Base-by-base conservation (phyloP, 2,113 vertebrate genomes). In the Microcebus griseorufus region DNA sequence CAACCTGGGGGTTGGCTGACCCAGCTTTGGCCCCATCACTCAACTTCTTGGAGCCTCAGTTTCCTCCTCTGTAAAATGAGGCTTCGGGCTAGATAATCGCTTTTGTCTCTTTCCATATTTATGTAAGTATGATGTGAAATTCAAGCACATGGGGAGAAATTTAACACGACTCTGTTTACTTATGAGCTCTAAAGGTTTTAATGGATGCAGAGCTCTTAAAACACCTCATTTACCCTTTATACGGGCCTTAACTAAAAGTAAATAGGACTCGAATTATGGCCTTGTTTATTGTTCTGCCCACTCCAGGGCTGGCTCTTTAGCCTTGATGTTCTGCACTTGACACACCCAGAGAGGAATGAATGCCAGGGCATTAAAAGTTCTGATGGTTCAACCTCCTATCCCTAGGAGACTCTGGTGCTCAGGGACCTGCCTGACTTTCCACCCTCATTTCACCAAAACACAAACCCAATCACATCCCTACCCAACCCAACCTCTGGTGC, bases 191-290 rank as follows among this genome's bases (percentile, higher is more conserved):
- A 23, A 88, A 79, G 42, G 27, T 88, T 86, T 94, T 79, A 75
- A 83, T 39, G 86, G 93, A 94, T 96, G 80, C 22, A 72, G 76
- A 90, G 70, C 60, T 93, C 91, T 88, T 91, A 39, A 82, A 93
- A 91, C 53, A 85, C 58, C 29, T 90, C 51, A 9, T 0, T 82
- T 91, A 96, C 78, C 34, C 39, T 92, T 42, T 78, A 88, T 55
- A 76, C 34, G 76, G 80, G 78, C 39, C 88, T 88, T 48, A 37
- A 84, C 37, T 90, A 75, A 90, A 83, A 27, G 62, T 94, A 90
- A 97, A 96, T 90, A 95, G 73, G 65, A 72, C 69, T 12, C 22
- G 34, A 79, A 86, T 65, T 95, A 96, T 69, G 55, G 80, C 65
- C 39, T 76, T 96, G 64, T 93, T 96, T 89, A 79, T 75, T 80